phyloP scores from a whole-genome alignment of 2,113 vertebrate genomes.

The Erythrolamprus reginae region DNA sequence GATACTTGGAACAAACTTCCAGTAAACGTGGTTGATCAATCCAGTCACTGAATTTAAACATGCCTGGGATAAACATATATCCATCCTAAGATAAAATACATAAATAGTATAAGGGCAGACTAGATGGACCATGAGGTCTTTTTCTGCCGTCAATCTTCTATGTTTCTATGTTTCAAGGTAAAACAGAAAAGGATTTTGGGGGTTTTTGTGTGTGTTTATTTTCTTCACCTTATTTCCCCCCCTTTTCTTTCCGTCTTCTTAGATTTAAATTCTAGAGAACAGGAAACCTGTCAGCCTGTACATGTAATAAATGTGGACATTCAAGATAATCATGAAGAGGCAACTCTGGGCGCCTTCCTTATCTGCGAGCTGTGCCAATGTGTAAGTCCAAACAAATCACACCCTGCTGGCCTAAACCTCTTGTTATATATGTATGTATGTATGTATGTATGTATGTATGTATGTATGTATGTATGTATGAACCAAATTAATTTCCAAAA shows the following conservation, averaged over 20 bases:
- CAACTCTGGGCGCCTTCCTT: constrained; percentile 94
- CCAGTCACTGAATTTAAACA: no score
- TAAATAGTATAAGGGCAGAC: no score
- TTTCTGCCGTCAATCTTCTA: no score
- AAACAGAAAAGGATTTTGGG: not conserved
- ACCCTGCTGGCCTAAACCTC: not conserved
- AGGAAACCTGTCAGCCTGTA: constrained; percentile 93
- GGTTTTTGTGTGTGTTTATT: not conserved
- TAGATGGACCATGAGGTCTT: no score
- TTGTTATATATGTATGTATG: fast-evolving
- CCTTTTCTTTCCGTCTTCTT: constrained; percentile 12
- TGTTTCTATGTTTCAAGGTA: no score
- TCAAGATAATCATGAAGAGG: constrained; percentile 98
- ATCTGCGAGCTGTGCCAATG: constrained; percentile 99
- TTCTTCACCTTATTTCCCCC: fast-evolving
- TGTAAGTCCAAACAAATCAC: constrained; percentile 74
- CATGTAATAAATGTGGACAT: constrained; percentile 99
- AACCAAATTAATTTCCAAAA: no score
- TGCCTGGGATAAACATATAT: no score
- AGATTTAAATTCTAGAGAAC: constrained; percentile 89
- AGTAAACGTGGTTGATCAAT: no score
- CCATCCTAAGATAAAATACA: no score
- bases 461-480: no score
- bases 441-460: no score
- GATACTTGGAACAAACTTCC: no score